Base-by-base conservation (phyloP, 2,888 invertebrate genomes). In the Abrostola tripartita region DNA sequence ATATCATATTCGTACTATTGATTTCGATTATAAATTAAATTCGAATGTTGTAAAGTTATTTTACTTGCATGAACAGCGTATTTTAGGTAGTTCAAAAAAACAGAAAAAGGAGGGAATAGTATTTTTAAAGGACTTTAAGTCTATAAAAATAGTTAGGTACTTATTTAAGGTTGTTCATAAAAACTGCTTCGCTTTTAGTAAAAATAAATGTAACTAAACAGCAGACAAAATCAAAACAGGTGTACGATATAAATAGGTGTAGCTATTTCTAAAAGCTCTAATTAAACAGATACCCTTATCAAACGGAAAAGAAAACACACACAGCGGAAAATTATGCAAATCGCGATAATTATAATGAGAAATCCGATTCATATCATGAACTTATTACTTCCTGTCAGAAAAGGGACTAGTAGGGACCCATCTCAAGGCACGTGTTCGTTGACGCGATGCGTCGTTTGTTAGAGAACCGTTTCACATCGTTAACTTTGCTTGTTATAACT, bases 401-500 rank as follows among this genome's bases (percentile, higher is more conserved):
- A 59, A 72, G 60, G 68, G 68, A 71, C 70, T 65, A 54, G 61
- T 55, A 63, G 54, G 63, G 52, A 73, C 65, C 73, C 54, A 74
- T 80, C 71, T 68, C 68, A 71, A 71, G 74, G 72, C 75, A 75
- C 73, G 71, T 77, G 81, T 71, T 75, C 78, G 83, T 77, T 86
- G 87, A 85, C 84, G 83, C 84, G 84, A 82, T 81, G 79, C 80
- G 71, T 82, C 85, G 84, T 87, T 90, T 86, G 85, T 84, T 81
- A 83, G 76, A 76, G 78, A 81, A 84, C 74, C 74, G 85, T 84
- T 88, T 85, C 85, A 86, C 86, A 85, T 89, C 89, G 90, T 91
- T 89, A 92, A 92, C 91, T 92, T 90, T 86, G 88, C 93, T 92
- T 90, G 90, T 92, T 92, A 92, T 89, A 91, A 91, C 88, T 91